Percentiles rank a stretch among this genome's conserved stretches.
Evolutionary conservation across 2,797 vertebrate species (phyloP).

Genomic region (Rhynchonycteris naso): DNA sequence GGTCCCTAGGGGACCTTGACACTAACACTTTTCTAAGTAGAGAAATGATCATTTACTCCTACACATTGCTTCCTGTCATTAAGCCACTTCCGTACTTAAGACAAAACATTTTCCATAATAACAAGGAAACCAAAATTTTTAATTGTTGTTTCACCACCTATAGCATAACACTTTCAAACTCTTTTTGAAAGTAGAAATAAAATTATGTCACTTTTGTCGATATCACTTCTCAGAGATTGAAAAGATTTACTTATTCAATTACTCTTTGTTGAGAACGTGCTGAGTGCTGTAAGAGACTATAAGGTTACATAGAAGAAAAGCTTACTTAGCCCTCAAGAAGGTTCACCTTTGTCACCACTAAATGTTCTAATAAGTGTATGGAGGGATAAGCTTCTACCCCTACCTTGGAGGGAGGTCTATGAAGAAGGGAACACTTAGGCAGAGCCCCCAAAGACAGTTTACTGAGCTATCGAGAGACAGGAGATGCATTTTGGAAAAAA

Average conservation of each 20-base stretch:
- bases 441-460: background rate
- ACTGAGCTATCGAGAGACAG: background rate
- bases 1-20: background rate
- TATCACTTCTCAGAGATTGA: background rate
- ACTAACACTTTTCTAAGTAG: slow-evolving; percentile 62
- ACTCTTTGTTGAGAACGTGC: background rate
- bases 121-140: slow-evolving; percentile 60
- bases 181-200: slow-evolving; percentile 6
- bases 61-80: slow-evolving; percentile 75
- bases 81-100: slow-evolving; percentile 65
- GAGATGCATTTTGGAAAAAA: background rate
- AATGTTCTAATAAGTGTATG: background rate
- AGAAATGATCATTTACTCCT: slow-evolving; percentile 71
- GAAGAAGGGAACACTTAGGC: background rate
- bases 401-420: background rate
- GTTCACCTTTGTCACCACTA: background rate
- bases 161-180: slow-evolving; percentile 6
- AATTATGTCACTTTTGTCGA: background rate
- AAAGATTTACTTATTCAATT: background rate
- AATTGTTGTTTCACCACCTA: slow-evolving; percentile 1
- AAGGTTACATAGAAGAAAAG: background rate
- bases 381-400: background rate
- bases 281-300: background rate
- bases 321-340: background rate
- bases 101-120: slow-evolving; percentile 73